Evolutionary conservation across 2,888 invertebrate genomes (phyloP).

Genomic region (Allygus modestus): DNA sequence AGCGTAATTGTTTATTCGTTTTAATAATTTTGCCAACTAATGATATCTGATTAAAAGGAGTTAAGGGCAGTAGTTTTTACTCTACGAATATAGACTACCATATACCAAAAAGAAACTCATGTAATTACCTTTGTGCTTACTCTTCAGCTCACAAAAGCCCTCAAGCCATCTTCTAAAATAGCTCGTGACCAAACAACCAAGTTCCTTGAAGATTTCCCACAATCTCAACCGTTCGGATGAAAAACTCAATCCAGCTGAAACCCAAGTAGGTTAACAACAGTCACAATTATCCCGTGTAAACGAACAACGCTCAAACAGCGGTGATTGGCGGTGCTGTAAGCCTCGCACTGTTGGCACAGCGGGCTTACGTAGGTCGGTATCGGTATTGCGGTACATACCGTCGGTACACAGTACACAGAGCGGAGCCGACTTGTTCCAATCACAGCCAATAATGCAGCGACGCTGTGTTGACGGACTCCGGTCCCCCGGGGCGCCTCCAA

Average conservation of each 20-base stretch:
- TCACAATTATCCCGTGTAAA: conserved; percentile 42
- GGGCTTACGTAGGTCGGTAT: not conserved
- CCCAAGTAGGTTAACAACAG: conserved; percentile 25
- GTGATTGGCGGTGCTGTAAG: conserved; percentile 16
- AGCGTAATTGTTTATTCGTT: no score
- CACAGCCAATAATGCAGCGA: conserved; percentile 45
- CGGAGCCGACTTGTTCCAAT: conserved; percentile 28
- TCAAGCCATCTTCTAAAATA: no score
- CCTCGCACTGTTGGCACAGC: not conserved
- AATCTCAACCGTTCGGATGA: no score
- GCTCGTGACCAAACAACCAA: no score
- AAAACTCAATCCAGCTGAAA: not conserved
- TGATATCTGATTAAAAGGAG: no score
- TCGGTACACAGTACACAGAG: not conserved
- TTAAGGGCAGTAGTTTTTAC: no score
- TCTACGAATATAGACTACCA: no score
- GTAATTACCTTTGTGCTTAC: no score
- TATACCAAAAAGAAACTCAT: no score
- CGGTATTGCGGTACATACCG: conserved; percentile 17
- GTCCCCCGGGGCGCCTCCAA: conserved; percentile 29
- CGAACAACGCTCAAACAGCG: not conserved
- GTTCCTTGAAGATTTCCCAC: no score
- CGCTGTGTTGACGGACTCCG: conserved; percentile 17
- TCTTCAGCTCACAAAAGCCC: no score
- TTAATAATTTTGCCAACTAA: no score